phyloP scores from a whole-genome alignment of 2,888 invertebrate genomes.

The Rosalia funebris region DNA sequence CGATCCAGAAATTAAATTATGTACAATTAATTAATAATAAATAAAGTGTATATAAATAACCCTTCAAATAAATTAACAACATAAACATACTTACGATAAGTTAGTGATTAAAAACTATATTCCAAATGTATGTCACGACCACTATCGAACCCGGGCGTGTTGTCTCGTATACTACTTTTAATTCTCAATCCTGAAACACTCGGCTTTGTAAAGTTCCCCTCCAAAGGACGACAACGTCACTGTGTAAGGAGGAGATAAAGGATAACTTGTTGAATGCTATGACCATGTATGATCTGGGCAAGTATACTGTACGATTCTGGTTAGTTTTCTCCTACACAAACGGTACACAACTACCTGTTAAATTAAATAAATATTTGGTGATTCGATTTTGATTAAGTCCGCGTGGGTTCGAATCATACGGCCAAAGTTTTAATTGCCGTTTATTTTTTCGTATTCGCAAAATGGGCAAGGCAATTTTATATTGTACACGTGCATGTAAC shows the following conservation, averaged over 20 bases:
- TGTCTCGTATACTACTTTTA: constrained; percentile 24
- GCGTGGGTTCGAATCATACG: constrained; percentile 10
- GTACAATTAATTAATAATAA: no score
- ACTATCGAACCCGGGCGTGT: constrained; percentile 20
- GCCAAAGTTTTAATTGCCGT: constrained; percentile 9
- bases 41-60: no score
- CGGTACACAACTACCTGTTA: constrained; percentile 11
- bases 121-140: constrained; percentile 27
- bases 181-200: constrained; percentile 18
- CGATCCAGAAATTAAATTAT: no score
- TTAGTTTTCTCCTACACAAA: constrained; percentile 14
- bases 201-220: constrained; percentile 24
- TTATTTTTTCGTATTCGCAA: not conserved
- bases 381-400: constrained; percentile 15
- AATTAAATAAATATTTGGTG: constrained; percentile 17
- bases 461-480: not conserved
- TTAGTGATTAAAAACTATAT: constrained; percentile 15
- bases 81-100: constrained; percentile 20
- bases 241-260: constrained; percentile 25
- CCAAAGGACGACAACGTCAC: constrained; percentile 26
- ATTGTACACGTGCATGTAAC: no score
- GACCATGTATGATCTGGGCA: constrained; percentile 32
- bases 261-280: constrained; percentile 35
- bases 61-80: no score
- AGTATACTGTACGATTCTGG: not conserved